Conservation (phyloP, 2,113 vertebrate genomes). For the Leptocoma aspasia region DNA sequence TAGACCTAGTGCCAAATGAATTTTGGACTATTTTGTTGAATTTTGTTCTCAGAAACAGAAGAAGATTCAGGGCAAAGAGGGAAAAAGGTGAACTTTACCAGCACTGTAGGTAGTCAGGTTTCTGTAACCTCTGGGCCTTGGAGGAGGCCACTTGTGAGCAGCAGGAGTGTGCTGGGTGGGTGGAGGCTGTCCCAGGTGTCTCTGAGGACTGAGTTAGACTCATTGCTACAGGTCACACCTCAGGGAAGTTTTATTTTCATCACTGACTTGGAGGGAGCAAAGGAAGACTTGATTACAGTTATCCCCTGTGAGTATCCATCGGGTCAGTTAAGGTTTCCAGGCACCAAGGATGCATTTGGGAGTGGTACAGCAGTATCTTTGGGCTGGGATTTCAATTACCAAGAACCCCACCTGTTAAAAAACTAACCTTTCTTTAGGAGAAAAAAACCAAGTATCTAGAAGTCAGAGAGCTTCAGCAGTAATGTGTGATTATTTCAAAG, state of each 20-base stretch:
- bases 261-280: neutral
- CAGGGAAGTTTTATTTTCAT: neutral
- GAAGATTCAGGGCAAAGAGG: neutral
- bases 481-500: neutral
- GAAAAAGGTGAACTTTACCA: neutral
- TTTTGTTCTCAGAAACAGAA: neutral
- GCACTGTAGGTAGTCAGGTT: neutral
- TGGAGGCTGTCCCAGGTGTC: neutral
- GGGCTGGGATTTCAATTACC: neutral
- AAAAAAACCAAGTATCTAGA: neutral
- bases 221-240: neutral
- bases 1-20: rapidly evolving
- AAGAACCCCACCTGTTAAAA: neutral
- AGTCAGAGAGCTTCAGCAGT: neutral
- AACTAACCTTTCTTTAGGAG: neutral
- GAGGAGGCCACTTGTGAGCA: neutral
- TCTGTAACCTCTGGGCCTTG: neutral
- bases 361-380: neutral
- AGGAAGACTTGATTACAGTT: neutral
- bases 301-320: neutral
- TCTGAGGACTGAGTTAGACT: neutral
- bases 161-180: neutral
- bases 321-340: neutral
- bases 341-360: neutral
- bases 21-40: neutral